Evolutionary conservation across 2,888 invertebrate genomes (phyloP).

Genomic region (Caradrina kadenii): DNA sequence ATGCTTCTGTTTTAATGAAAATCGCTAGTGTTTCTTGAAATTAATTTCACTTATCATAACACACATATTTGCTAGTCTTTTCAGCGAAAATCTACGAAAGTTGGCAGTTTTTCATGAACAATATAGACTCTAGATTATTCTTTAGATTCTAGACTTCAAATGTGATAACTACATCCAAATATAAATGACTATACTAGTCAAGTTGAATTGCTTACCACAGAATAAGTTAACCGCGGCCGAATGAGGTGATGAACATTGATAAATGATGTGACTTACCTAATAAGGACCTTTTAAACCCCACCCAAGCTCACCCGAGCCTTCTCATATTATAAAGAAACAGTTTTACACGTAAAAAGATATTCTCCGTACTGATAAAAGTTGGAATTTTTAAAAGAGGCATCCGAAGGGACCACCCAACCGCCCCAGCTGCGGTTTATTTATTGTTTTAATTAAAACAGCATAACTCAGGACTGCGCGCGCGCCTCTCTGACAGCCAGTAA

Average conservation of each 20-base stretch:
- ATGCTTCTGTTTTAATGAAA: too few species aligned
- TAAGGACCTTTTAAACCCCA: constrained; percentile 27
- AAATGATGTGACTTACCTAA: constrained; percentile 19
- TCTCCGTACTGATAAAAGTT: constrained; percentile 77
- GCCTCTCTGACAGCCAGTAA: constrained; percentile 82
- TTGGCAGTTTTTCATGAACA: background rate
- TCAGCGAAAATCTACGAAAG: background rate
- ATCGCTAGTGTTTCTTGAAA: too few species aligned
- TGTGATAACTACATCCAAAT: background rate
- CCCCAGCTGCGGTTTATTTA: constrained; percentile 82
- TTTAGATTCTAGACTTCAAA: background rate
- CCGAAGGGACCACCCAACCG: constrained; percentile 82
- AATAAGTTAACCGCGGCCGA: background rate
- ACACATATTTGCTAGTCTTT: background rate
- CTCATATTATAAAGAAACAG: constrained; percentile 61
- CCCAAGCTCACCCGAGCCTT: constrained; percentile 11
- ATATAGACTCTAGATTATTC: too few species aligned
- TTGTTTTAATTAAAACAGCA: constrained; percentile 89
- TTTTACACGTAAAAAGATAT: constrained; percentile 69
- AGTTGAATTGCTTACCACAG: background rate
- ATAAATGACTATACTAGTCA: background rate
- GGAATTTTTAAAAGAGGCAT: constrained; percentile 80
- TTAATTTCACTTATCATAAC: too few species aligned
- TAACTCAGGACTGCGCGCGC: constrained; percentile 81
- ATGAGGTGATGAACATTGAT: constrained; percentile 11